phyloP scores from a whole-genome alignment of 2,113 vertebrate genomes.

The Centropus unirufus region DNA sequence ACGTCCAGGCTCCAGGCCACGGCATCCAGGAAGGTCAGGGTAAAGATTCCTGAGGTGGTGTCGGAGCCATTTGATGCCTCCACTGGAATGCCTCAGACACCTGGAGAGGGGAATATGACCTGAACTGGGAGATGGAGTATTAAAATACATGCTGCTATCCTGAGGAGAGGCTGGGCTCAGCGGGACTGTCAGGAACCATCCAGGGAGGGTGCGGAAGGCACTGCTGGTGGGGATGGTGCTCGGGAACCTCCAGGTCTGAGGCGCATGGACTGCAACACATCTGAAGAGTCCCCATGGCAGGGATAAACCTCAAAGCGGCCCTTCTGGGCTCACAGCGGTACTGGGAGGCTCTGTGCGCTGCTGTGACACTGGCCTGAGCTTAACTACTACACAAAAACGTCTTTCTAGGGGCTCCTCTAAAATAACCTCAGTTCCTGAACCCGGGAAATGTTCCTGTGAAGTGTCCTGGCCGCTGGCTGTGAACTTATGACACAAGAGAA shows the following conservation, averaged over 20 bases:
- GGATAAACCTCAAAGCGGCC: background rate
- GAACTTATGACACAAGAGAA: background rate
- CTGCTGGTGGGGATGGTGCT: background rate
- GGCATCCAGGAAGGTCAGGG: background rate
- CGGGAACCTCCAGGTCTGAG: background rate
- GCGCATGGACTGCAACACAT: background rate
- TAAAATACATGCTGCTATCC: fast-evolving
- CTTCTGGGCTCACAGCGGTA: background rate
- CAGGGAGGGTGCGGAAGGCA: background rate
- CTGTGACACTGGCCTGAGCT: background rate
- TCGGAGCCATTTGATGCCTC: background rate
- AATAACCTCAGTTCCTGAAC: background rate
- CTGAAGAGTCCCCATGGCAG: background rate
- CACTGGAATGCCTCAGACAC: background rate
- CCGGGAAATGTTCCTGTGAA: background rate
- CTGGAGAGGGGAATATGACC: background rate
- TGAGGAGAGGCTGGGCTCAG: background rate
- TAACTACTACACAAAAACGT: background rate
- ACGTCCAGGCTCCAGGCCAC: background rate
- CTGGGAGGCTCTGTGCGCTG: background rate
- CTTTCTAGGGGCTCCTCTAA: background rate
- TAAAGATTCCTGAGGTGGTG: background rate
- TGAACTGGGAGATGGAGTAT: background rate
- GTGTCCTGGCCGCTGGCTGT: background rate
- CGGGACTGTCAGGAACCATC: background rate